Conservation (phyloP, 2,113 vertebrate species). For the Nothoprocta pentlandii region DNA sequence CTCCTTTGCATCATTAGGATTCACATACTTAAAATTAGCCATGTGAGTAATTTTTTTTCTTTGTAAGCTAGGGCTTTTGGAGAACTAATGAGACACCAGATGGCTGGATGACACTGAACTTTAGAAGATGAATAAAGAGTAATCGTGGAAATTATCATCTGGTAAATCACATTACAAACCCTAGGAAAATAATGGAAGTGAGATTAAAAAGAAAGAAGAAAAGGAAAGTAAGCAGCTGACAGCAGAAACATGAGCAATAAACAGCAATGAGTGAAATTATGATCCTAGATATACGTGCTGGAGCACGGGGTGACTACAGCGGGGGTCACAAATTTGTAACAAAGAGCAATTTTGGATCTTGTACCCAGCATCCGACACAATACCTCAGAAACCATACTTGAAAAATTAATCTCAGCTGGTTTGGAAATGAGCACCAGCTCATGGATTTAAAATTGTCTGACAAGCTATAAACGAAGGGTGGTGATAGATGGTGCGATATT, state of each 20-base stretch:
- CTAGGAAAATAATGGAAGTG: conserved; percentile 19
- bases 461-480: neutral
- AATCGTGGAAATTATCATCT: conserved; percentile 44
- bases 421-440: neutral
- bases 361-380: neutral
- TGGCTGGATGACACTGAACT: conserved; percentile 59
- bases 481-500: neutral
- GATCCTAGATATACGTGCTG: neutral
- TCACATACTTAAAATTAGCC: conserved; percentile 48
- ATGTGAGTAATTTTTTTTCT: neutral
- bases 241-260: conserved; percentile 16
- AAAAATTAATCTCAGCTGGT: neutral
- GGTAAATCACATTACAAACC: conserved; percentile 40
- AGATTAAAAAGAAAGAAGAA: neutral
- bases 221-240: neutral
- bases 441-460: conserved; percentile 25
- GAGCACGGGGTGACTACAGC: neutral
- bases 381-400: neutral
- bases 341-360: neutral
- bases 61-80: conserved; percentile 32
- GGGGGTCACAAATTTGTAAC: neutral
- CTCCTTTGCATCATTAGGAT: conserved; percentile 18
- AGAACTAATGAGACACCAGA: conserved; percentile 58
- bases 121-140: conserved; percentile 52
- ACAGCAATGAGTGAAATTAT: neutral